These are phyloP conservation scores for Fregata magnificens DNA, from an alignment of 2,113 vertebrate species.

Conservation along the genomic window DNA sequence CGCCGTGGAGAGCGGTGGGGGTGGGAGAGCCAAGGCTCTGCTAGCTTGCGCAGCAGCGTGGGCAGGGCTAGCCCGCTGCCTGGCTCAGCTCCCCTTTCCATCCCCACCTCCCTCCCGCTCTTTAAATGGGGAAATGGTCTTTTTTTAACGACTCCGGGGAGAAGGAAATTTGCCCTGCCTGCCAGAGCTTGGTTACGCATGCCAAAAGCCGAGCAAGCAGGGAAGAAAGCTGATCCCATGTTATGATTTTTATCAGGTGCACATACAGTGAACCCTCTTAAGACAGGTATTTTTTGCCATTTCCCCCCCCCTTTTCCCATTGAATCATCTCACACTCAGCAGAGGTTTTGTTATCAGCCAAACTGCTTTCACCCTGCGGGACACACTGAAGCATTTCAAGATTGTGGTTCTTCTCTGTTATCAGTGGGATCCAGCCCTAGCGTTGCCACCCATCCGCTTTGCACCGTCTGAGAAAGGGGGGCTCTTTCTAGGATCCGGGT, in stretches of 20 bases:
- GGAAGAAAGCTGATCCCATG: conserved; percentile 55
- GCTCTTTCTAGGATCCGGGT: neutral
- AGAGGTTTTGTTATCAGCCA: neutral
- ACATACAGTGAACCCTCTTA: conserved; percentile 28
- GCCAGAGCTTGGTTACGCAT: neutral
- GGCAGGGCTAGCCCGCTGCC: neutral
- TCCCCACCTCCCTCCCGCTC: conserved; percentile 9
- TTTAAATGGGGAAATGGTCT: conserved; percentile 58
- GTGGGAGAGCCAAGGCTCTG: neutral
- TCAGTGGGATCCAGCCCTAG: neutral
- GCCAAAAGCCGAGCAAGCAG: conserved; percentile 44
- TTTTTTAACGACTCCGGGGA: conserved; percentile 51
- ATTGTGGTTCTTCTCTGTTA: neutral
- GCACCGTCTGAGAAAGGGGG: neutral
- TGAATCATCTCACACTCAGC: neutral
- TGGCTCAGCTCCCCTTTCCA: neutral
- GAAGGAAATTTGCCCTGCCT: conserved; percentile 36
- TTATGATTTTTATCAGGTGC: conserved; percentile 69
- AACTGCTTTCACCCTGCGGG: neutral
- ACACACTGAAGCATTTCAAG: neutral
- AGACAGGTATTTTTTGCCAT: conserved; percentile 14
- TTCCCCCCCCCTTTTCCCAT: neutral
- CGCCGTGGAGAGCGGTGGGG: neutral
- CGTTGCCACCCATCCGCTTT: neutral
- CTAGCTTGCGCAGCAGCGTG: neutral